phyloP scores from a whole-genome alignment of 2,888 invertebrate species.

The Julus scanicus region DNA sequence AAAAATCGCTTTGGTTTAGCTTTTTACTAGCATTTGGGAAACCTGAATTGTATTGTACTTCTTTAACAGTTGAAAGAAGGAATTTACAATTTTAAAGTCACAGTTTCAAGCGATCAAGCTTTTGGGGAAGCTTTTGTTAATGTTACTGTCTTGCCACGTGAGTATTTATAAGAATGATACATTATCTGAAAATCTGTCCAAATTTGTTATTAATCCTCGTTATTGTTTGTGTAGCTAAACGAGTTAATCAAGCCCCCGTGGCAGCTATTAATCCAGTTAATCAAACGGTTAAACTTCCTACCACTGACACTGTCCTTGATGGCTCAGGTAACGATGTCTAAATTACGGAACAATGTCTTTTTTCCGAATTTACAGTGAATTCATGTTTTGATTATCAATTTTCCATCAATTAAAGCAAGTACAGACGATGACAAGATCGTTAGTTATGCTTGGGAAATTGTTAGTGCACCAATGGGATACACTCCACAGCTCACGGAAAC shows the following conservation, averaged over 20 bases:
- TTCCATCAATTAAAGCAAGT: conserved; percentile 69
- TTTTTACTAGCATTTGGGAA: neutral
- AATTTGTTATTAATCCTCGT: neutral
- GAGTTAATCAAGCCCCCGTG: conserved; percentile 82
- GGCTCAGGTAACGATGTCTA: conserved; percentile 70
- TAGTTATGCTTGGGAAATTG: conserved; percentile 92
- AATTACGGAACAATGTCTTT: neutral
- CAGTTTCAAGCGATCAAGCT: conserved; percentile 71
- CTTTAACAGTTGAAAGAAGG: conserved; percentile 72
- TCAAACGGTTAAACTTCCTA: conserved; percentile 89
- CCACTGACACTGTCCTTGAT: conserved; percentile 89
- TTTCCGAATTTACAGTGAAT: neutral
- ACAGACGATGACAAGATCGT: conserved; percentile 85
- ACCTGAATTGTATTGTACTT: conserved; percentile 49
- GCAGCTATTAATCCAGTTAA: conserved; percentile 86
- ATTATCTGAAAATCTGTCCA: neutral
- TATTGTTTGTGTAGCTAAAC: conserved; percentile 70
- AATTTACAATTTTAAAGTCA: conserved; percentile 85
- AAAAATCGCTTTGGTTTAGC: neutral
- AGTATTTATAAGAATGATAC: conserved; percentile 46
- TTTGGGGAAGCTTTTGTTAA: conserved; percentile 77
- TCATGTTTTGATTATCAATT: neutral
- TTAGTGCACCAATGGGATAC: conserved; percentile 86
- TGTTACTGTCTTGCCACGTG: conserved; percentile 84
- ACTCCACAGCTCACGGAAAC: conserved; percentile 78